These are phyloP conservation scores for Aphis craccivora DNA, from an alignment of 1,140 invertebrate genomes.

Conservation along the genomic window DNA sequence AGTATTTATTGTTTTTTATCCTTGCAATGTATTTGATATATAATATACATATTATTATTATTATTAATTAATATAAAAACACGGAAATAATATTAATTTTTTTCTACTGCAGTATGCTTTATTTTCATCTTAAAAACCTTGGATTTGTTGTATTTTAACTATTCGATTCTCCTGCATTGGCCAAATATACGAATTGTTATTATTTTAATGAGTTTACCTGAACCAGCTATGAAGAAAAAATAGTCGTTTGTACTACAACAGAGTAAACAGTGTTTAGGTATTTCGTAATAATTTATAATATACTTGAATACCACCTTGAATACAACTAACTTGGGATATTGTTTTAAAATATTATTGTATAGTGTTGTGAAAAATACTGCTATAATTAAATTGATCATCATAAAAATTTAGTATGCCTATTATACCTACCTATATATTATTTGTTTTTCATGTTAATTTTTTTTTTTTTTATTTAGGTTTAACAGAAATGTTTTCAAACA, in stretches of 20 bases:
- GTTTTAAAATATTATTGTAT: conserved; percentile 26
- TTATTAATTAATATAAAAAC: neutral
- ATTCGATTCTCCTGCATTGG: neutral
- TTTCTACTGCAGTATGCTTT: neutral
- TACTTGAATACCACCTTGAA: neutral
- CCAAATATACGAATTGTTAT: neutral
- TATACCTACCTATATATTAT: neutral
- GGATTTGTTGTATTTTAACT: conserved; percentile 12
- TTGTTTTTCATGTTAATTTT: neutral
- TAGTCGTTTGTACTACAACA: neutral
- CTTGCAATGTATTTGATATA: neutral
- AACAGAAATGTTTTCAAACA: conserved; percentile 48
- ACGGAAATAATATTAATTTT: neutral
- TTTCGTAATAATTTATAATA: neutral
- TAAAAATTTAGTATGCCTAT: neutral
- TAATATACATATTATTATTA: too few relatives aligned
- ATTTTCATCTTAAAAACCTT: neutral
- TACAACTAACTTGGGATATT: neutral
- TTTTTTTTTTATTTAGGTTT: conserved; percentile 30
- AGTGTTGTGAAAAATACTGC: neutral
- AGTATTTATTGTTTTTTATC: neutral
- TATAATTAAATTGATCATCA: conserved; percentile 26
- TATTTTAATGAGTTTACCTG: neutral
- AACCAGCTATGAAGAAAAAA: neutral
- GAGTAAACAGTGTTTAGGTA: neutral